phyloP scores from a whole-genome alignment of 2,888 invertebrate species.

The Chaetogeoica ovagalla region DNA sequence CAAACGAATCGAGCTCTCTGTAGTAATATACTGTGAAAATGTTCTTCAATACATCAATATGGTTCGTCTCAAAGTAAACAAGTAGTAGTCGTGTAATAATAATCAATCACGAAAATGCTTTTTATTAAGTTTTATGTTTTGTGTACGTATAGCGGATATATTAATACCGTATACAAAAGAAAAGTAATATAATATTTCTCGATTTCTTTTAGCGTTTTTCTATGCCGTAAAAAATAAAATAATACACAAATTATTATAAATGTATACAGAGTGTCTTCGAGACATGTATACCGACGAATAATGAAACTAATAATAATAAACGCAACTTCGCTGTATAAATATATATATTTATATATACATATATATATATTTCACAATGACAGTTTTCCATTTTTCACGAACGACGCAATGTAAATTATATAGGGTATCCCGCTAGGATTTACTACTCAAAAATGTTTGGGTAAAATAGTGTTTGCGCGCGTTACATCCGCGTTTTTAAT shows the following conservation, averaged over 20 bases:
- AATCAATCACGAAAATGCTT: conserved; percentile 12
- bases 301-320: neutral
- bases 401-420: neutral
- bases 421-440: neutral
- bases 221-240: neutral
- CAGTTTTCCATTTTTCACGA: neutral
- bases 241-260: neutral
- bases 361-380: neutral
- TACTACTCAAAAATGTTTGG: neutral
- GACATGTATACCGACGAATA: neutral
- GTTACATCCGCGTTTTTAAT: neutral
- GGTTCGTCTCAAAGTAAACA: neutral
- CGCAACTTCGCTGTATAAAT: neutral
- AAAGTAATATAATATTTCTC: conserved; percentile 21
- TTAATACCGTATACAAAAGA: neutral
- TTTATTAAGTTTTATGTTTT: neutral
- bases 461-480: neutral
- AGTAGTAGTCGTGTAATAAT: neutral
- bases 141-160: neutral
- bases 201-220: conserved; percentile 8
- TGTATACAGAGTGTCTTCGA: neutral
- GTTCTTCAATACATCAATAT: no score
- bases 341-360: neutral
- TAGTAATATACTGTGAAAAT: no score
- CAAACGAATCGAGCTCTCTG: neutral